These are phyloP conservation scores for Triops longicaudatus DNA, from an alignment of 1,140 invertebrate species.

Conservation along the genomic window DNA sequence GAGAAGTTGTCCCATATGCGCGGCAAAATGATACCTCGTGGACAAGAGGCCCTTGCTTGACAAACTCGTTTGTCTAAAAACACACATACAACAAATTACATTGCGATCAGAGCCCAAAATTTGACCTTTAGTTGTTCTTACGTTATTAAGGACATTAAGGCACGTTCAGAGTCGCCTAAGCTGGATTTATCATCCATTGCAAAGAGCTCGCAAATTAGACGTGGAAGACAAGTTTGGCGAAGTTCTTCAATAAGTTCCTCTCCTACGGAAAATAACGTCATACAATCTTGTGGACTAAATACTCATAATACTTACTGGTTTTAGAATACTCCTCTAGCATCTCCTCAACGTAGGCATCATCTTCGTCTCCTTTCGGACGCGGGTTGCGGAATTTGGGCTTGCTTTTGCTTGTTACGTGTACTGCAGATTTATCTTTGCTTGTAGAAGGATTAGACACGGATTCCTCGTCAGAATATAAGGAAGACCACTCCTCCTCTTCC, in stretches of 20 bases:
- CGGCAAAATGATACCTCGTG: slow-evolving; percentile 68
- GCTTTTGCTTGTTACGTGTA: not conserved
- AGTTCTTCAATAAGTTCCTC: slow-evolving; percentile 40
- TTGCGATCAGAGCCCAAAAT: not conserved
- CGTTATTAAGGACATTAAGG: slow-evolving; percentile 60
- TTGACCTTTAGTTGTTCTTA: slow-evolving; percentile 39
- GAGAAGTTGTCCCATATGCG: slow-evolving; percentile 70
- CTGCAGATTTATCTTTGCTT: not conserved
- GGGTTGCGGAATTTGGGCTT: not conserved
- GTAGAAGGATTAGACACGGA: not conserved
- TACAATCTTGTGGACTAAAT: not conserved
- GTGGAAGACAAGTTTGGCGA: slow-evolving; percentile 52
- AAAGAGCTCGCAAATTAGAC: slow-evolving; percentile 66
- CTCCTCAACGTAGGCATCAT: not conserved
- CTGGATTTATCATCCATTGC: slow-evolving; percentile 53
- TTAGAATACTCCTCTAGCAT: not conserved
- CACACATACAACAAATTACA: slow-evolving; percentile 30
- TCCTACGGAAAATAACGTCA: slow-evolving; percentile 2
- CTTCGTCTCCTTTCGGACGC: not conserved
- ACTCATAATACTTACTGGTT: not conserved
- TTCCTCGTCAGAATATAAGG: not conserved
- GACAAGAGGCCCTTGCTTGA: slow-evolving; percentile 52
- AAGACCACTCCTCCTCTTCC: not conserved
- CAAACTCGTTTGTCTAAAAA: slow-evolving; percentile 51
- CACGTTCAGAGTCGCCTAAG: slow-evolving; percentile 60